phyloP scores from a whole-genome alignment of 2,113 vertebrate species.

The Cinclus mexicanus region DNA sequence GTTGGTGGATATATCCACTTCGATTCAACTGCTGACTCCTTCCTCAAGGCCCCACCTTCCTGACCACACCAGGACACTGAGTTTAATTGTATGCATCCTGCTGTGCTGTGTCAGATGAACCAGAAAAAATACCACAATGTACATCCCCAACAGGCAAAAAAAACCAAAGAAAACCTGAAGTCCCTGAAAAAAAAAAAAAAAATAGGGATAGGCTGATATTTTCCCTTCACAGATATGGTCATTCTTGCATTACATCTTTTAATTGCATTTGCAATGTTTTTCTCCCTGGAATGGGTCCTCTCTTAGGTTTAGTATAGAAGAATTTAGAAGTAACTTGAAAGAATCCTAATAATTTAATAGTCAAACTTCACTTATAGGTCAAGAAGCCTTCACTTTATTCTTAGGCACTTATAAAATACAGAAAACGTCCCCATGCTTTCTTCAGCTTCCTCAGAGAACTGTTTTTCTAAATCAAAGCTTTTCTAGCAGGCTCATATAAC shows the following conservation, averaged over 20 bases:
- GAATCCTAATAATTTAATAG: not conserved
- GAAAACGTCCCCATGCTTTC: not conserved
- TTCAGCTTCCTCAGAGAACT: not conserved
- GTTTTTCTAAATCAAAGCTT: not conserved
- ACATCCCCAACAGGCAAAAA: not conserved
- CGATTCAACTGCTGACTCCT: not conserved
- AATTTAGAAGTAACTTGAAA: not conserved
- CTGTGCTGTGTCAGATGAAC: not conserved
- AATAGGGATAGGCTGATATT: not conserved
- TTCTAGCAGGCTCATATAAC: not conserved
- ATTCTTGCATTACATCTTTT: not conserved
- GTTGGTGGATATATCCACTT: not conserved
- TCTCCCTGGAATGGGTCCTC: not conserved
- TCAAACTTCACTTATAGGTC: not conserved
- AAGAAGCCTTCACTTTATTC: not conserved
- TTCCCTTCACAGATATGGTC: not conserved
- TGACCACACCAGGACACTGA: not conserved
- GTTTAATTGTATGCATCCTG: not conserved
- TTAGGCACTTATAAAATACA: not conserved
- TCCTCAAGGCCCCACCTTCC: not conserved
- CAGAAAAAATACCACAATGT: not conserved
- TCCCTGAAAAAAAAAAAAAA: not conserved
- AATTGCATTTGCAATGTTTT: not conserved
- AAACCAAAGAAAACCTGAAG: not conserved
- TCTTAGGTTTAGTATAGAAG: not conserved